Base-by-base conservation (phyloP, 1,140 invertebrate species). In the Lepidurus apus region DNA sequence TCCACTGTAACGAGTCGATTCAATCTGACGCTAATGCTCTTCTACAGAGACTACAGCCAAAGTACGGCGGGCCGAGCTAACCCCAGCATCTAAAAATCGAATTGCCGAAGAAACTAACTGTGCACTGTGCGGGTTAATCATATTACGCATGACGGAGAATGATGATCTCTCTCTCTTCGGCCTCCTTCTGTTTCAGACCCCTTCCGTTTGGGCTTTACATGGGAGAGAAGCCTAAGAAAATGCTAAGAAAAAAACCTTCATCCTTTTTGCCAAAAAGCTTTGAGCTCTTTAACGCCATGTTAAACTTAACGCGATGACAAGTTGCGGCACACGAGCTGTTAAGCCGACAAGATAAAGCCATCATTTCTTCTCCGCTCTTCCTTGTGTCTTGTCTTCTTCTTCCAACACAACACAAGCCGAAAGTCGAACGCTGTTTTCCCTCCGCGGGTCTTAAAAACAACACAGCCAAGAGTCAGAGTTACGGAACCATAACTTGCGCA, bases 301-400 rank as follows among this genome's bases (percentile, higher is more conserved):
- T 65, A 65, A 34, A 65, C 53, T 65, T 65, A 65, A 65, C 53
- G 53, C 53, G 53, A 65, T 65, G 53, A 65, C 53, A 65, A 65
- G 53, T 65, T 65, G 53, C 53, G 53, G 53, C 53, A 8, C n/a
- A 21, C 53, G 53, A 65, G 53, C 53, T 65, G 53, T 65, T 65
- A 65, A 65, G 53, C 53, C 53, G 17, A 65, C 53, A 65, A 65
- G 53, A 65, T 65, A 65, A 65, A 65, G 53, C 53, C 53, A 65
- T 65, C 53, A 65, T 21, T 65, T 65, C 53, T 65, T 10, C 21
- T 65, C 21, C 21, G 13, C 21, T 65, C 47, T 65, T 0, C 17
- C 17, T 21, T 21, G 13, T 21, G 21, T 13, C 53, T 6, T 65
- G 53, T 21, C 11, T 65, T 65, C 53, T 7, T 21, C 7, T 65